Conservation (phyloP, 2,888 invertebrate species). For the Aspidapion aeneum region DNA sequence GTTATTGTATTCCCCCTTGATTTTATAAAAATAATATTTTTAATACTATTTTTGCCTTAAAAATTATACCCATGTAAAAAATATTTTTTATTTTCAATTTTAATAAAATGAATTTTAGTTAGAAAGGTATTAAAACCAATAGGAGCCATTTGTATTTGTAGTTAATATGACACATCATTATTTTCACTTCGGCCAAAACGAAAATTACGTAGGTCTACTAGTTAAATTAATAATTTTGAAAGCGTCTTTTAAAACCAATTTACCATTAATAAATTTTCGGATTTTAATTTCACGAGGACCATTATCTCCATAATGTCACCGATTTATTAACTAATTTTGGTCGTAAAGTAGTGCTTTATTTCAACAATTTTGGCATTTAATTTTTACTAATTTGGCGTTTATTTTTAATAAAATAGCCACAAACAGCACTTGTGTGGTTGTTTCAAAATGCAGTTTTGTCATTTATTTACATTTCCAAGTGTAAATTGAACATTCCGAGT, state of each 20-base stretch:
- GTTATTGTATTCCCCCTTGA: too few species aligned
- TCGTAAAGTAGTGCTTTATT: not conserved
- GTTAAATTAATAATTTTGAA: too few species aligned
- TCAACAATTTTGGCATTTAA: not conserved
- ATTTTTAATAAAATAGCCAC: not conserved
- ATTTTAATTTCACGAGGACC: not conserved
- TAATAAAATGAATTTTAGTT: too few species aligned
- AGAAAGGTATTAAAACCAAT: too few species aligned
- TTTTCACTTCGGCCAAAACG: too few species aligned
- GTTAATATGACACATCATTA: too few species aligned
- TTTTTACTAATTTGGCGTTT: not conserved
- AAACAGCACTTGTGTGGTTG: not conserved
- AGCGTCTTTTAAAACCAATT: not conserved
- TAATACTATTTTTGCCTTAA: too few species aligned
- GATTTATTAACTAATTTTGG: not conserved
- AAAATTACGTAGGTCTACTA: too few species aligned
- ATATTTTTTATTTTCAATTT: too few species aligned
- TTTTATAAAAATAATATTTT: too few species aligned
- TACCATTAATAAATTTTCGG: not conserved
- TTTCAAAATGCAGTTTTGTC: not conserved
- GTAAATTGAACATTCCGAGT: not conserved
- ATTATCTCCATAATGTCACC: not conserved
- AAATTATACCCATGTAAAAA: too few species aligned
- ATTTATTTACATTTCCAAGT: not conserved
- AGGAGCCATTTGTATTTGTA: too few species aligned